Percentiles rank a stretch among this genome's conserved stretches.
Conservation (phyloP, 2,797 vertebrate genomes). For the Threskiornis aethiopicus region DNA sequence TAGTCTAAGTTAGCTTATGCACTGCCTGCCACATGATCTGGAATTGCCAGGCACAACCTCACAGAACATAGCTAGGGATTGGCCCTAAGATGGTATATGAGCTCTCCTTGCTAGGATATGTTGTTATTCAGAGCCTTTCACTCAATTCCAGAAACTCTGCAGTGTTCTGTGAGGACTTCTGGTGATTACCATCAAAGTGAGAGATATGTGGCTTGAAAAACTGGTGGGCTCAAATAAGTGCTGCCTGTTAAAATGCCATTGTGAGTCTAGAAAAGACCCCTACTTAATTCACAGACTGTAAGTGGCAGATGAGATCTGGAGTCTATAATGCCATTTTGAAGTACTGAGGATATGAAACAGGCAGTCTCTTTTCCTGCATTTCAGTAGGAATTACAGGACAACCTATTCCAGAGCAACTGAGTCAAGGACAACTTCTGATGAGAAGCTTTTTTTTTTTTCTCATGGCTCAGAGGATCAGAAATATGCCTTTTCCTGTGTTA, state of each 20-base stretch:
- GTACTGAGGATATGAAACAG: background rate
- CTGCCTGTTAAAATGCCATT: background rate
- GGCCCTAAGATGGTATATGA: background rate
- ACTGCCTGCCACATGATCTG: background rate
- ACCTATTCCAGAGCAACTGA: background rate
- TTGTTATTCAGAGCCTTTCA: background rate
- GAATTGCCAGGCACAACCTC: background rate
- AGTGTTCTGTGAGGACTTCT: background rate
- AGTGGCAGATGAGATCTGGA: background rate
- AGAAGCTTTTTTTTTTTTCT: background rate
- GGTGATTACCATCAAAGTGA: background rate
- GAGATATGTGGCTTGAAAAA: background rate
- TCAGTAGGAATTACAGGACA: background rate
- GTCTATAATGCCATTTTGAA: background rate
- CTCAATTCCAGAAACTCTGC: background rate
- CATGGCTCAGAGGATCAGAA: background rate
- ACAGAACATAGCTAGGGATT: background rate
- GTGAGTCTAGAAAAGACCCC: background rate
- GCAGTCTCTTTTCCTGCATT: background rate
- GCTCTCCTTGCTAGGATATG: background rate
- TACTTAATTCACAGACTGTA: background rate
- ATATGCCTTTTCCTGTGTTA: background rate
- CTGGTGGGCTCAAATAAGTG: no score
- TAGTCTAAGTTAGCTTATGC: background rate
- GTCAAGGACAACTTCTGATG: background rate